Conservation (phyloP, 1,140 invertebrate species). For the Linepithema humile region DNA sequence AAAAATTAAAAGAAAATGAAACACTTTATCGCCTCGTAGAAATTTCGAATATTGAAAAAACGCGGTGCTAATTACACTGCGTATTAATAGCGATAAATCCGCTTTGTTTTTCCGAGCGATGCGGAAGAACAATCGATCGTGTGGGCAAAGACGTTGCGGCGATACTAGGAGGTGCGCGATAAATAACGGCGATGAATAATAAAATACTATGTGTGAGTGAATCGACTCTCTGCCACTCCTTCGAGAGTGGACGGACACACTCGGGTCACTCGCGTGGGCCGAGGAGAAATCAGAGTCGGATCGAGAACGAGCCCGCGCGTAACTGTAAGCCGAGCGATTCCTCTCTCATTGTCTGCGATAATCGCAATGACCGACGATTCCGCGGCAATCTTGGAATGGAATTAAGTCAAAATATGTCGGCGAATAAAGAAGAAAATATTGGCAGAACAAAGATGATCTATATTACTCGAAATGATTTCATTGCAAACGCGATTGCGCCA, state of each 20-base stretch:
- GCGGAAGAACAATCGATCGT: not conserved
- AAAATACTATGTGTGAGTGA: not conserved
- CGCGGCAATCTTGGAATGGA: too few species aligned
- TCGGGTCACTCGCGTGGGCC: constrained; percentile 62
- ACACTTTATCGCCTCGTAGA: too few species aligned
- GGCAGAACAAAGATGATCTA: not conserved
- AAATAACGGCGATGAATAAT: not conserved
- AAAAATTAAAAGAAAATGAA: not conserved
- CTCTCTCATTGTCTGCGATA: constrained; percentile 14
- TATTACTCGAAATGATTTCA: not conserved
- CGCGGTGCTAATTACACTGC: not conserved
- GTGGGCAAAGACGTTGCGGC: not conserved
- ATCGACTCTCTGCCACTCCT: constrained; percentile 26
- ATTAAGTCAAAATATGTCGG: not conserved
- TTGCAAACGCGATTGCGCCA: not conserved
- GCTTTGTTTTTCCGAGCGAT: not conserved
- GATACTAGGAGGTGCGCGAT: not conserved
- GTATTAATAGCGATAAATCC: not conserved
- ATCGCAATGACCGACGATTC: not conserved
- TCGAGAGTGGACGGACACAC: constrained; percentile 34
- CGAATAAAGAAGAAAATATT: not conserved
- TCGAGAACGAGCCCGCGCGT: constrained; percentile 54
- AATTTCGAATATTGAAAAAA: too few species aligned
- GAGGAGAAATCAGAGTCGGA: constrained; percentile 71
- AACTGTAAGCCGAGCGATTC: constrained; percentile 16